A percentile compares a stretch with the other conserved stretches of the same genome.
These are phyloP conservation scores for Gadus chalcogrammus DNA, from an alignment of 2,113 vertebrate genomes.

Conservation along the genomic window DNA sequence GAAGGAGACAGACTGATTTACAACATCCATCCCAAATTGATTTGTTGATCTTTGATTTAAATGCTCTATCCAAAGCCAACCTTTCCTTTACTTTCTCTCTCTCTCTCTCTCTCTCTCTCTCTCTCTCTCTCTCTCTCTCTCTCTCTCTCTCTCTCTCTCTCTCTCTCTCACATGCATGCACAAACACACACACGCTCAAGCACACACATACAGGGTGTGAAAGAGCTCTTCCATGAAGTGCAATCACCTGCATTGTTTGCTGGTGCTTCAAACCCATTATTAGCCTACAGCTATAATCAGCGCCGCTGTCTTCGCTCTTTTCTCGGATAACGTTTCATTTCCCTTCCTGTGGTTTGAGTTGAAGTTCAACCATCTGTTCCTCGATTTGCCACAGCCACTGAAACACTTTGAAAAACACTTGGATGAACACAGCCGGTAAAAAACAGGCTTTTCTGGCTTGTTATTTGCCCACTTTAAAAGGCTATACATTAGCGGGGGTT, in stretches of 20 bases:
- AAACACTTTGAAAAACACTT: no score
- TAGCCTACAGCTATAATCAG: conserved; percentile 37
- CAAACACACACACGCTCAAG: neutral
- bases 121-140: neutral
- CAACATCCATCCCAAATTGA: conserved; percentile 8
- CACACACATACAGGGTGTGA: neutral
- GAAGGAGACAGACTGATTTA: no score
- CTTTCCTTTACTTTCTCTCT: conserved; percentile 49
- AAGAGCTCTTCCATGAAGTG: neutral
- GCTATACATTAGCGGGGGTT: no score
- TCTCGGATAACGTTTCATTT: conserved; percentile 7
- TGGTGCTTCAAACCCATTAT: conserved; percentile 22
- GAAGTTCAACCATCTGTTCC: conserved; percentile 8
- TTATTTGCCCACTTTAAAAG: no score
- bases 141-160: neutral
- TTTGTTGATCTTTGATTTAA: conserved; percentile 47
- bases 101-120: neutral
- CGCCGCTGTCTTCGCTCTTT: conserved; percentile 15
- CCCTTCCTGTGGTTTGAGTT: conserved; percentile 9
- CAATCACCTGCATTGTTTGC: conserved; percentile 37
- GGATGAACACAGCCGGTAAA: no score
- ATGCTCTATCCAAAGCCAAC: conserved; percentile 56
- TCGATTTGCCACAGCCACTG: no score
- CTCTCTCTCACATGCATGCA: conserved; percentile 1
- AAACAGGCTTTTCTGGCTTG: no score